These are phyloP conservation scores for Perca fluviatilis DNA, from an alignment of 2,113 vertebrate genomes.

Conservation along the genomic window DNA sequence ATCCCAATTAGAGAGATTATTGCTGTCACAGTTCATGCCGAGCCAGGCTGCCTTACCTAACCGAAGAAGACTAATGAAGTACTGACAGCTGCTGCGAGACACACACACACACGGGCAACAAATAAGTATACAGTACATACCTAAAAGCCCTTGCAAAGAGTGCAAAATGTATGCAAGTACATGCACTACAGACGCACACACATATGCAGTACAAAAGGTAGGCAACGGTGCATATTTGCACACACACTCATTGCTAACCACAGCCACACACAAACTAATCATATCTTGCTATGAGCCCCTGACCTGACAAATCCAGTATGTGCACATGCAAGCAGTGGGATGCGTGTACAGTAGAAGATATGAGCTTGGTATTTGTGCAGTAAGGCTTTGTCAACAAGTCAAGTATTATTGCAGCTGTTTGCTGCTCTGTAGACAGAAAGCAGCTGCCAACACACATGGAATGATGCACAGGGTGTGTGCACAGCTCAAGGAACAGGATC, in stretches of 20 bases:
- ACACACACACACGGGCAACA: slow-evolving; percentile 1
- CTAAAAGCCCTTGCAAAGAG: not conserved
- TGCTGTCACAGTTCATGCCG: slow-evolving; percentile 61
- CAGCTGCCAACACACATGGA: slow-evolving; percentile 26
- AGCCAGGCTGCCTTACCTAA: slow-evolving; percentile 64
- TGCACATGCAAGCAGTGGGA: slow-evolving; percentile 40
- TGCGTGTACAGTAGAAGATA: slow-evolving; percentile 46
- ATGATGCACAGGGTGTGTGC: slow-evolving; percentile 41
- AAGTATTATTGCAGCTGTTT: slow-evolving; percentile 63
- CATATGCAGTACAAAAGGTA: not conserved
- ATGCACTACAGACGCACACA: not conserved
- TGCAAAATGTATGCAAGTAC: not conserved
- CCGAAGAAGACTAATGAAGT: slow-evolving; percentile 68
- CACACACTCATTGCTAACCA: slow-evolving; percentile 1
- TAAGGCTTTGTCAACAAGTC: slow-evolving; percentile 68
- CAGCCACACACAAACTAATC: slow-evolving; percentile 22
- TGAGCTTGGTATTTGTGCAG: slow-evolving; percentile 61
- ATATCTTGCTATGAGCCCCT: slow-evolving; percentile 42
- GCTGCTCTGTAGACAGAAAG: slow-evolving; percentile 48
- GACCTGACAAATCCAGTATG: slow-evolving; percentile 58
- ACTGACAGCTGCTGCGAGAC: slow-evolving; percentile 44
- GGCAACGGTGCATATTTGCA: not conserved
- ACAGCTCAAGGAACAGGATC: slow-evolving; percentile 49
- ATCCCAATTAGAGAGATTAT: slow-evolving; percentile 79
- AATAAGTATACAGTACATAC: slow-evolving; percentile 2